Conservation (phyloP, 2,113 vertebrate species). For the Stegastes partitus region DNA sequence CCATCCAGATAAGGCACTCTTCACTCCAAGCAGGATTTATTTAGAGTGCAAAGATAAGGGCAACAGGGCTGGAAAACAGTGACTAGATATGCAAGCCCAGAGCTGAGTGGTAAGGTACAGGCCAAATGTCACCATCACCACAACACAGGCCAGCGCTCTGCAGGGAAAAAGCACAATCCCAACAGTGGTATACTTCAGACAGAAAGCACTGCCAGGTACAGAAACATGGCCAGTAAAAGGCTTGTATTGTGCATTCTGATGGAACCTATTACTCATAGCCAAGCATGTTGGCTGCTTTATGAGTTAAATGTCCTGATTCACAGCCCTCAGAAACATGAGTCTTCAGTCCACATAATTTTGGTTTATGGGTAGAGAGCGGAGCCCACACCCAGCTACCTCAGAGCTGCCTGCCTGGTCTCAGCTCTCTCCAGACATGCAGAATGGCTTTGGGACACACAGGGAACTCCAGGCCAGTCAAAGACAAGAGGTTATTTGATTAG, state of each 20-base stretch:
- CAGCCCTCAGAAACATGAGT: constrained; percentile 80
- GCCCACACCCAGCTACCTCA: constrained; percentile 83
- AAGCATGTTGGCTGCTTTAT: constrained; percentile 71
- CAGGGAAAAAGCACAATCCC: constrained; percentile 32
- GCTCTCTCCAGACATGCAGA: constrained; percentile 72
- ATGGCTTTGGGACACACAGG: constrained; percentile 74
- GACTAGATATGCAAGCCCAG: constrained; percentile 35
- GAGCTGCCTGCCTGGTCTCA: constrained; percentile 73
- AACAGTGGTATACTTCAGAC: constrained; percentile 25
- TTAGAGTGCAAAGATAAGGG: constrained; percentile 76
- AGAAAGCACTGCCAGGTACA: constrained; percentile 61
- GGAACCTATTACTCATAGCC: constrained; percentile 75
- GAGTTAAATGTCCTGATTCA: constrained; percentile 79
- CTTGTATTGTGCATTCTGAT: constrained; percentile 70
- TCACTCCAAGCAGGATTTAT: constrained; percentile 68
- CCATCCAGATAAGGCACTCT: constrained; percentile 72
- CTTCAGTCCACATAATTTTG: constrained; percentile 80
- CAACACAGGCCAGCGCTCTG: constrained; percentile 36
- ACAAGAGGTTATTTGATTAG: constrained; percentile 90
- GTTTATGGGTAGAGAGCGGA: constrained; percentile 79
- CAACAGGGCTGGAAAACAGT: constrained; percentile 51
- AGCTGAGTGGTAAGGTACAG: constrained; percentile 38
- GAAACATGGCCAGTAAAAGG: constrained; percentile 61
- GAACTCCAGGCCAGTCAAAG: constrained; percentile 79
- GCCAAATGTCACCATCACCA: constrained; percentile 60